Evolutionary conservation across 2,797 vertebrate species (phyloP), one percentile per base, ranked within the genome.

Genomic region (Sebastes melanostomus): DNA sequence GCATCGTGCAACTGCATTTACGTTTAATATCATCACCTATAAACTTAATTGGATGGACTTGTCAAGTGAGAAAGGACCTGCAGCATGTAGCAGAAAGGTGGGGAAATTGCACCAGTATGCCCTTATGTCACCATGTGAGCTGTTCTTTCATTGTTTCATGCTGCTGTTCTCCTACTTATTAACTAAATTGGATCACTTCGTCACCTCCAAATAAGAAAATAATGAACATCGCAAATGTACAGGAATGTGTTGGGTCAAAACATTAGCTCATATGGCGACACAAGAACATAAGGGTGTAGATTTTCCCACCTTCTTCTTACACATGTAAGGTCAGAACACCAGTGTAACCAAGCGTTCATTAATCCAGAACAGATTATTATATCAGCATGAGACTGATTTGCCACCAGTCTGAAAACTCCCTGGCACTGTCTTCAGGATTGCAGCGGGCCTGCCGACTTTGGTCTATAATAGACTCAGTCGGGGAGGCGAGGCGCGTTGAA

Each of bases 401-500:
- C 72, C 66, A 65, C 30, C 38, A 61, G 82, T 74, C 59, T 81
- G 56, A 80, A 74, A 34, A 56, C 50, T 69, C 74, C 76, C 74
- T 77, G 80, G 77, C 54, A 30, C 30, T 2, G 12, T 72, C 77
- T 79, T 62, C n/a, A 38, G 65, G 71, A 42, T 81, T 46, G 4
- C 25, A 3, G 20, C 6, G 1, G 70, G 69, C 71, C 71, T 56
- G 75, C 56, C 1, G 16, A 56, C 72, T 80, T 36, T 65, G 67
- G 50, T 81, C 71, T 79, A 50, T 80, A 76, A 88, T 16, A 83
- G 69, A 81, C 72, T 5, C 77, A 76, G 82, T 55, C 14, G 32
- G 85, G 70, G 78, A 75, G 75, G 18, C 4, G 85, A 81, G 78
- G 75, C 10, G 22, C 76, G 75, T 3, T 69, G 74, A 88, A 85